Percentiles rank a stretch among this genome's conserved stretches.
Conservation (phyloP, 1,140 invertebrate genomes). For the Drosophila tsacasi region DNA sequence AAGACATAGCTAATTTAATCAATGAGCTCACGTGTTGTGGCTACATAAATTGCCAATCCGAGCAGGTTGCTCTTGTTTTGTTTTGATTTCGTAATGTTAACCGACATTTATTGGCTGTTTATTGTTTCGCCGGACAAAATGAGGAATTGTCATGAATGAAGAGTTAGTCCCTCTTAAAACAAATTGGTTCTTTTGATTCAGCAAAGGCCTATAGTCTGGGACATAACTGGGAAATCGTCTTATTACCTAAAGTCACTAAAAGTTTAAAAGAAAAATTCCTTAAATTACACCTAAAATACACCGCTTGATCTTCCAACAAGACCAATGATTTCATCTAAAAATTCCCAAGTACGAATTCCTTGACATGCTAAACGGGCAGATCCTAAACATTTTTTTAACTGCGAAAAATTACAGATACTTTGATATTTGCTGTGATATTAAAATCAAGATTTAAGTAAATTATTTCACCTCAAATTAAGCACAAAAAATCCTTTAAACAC, state of each 20-base stretch:
- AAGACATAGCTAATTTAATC: constrained; percentile 72
- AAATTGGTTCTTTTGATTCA: not conserved
- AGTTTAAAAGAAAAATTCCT: too few relatives aligned
- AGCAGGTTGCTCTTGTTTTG: constrained; percentile 52
- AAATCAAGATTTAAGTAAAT: constrained; percentile 11
- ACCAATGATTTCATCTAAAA: too few relatives aligned
- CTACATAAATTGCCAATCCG: constrained; percentile 70
- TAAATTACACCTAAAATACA: too few relatives aligned
- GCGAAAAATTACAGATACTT: too few relatives aligned
- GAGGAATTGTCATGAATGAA: constrained; percentile 64
- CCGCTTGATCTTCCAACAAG: too few relatives aligned
- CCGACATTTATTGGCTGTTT: constrained; percentile 75
- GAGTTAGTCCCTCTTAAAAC: constrained; percentile 5
- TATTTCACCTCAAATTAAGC: too few relatives aligned
- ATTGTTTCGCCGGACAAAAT: constrained; percentile 48
- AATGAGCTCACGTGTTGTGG: constrained; percentile 79
- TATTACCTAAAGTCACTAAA: not conserved
- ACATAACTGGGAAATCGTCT: not conserved
- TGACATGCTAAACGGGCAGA: too few relatives aligned
- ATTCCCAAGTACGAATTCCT: too few relatives aligned
- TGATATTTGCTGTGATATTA: too few relatives aligned
- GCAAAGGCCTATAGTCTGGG: not conserved
- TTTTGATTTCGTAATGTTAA: constrained; percentile 70
- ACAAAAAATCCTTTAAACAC: too few relatives aligned
- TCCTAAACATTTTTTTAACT: too few relatives aligned